Conservation (phyloP, 2,888 invertebrate species). For the Acleris literana region DNA sequence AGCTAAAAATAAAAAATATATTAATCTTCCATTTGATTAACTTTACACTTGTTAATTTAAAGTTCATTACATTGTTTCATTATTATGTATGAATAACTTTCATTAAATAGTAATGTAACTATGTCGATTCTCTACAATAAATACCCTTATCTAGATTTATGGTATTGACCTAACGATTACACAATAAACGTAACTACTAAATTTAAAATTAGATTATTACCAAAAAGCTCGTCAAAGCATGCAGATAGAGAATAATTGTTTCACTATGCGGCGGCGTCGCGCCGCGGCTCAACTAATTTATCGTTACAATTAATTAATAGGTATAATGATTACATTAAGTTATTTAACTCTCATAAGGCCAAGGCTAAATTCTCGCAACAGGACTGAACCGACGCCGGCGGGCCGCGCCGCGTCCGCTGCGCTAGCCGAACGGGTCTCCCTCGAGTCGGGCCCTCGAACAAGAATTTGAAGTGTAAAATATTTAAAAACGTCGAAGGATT, state of each 20-base stretch:
- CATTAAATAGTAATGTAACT: constrained; percentile 78
- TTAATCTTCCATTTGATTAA: constrained; percentile 78
- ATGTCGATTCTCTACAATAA: constrained; percentile 80
- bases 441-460: constrained; percentile 30
- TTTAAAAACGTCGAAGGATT: constrained; percentile 37
- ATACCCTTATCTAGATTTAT: constrained; percentile 81
- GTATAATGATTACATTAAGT: constrained; percentile 78
- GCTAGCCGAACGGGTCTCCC: constrained; percentile 19
- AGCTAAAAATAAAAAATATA: constrained; percentile 84
- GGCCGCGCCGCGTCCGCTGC: constrained; percentile 65
- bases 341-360: constrained; percentile 83
- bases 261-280: constrained; percentile 75
- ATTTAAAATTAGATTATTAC: constrained; percentile 82
- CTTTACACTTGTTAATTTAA: constrained; percentile 73
- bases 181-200: constrained; percentile 81
- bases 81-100: constrained; percentile 79
- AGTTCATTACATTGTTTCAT: constrained; percentile 74
- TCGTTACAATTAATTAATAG: constrained; percentile 65
- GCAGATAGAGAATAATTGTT: constrained; percentile 80
- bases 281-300: constrained; percentile 64
- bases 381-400: constrained; percentile 73
- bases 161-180: constrained; percentile 79
- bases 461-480: constrained; percentile 37
- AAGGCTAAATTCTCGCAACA: constrained; percentile 84
- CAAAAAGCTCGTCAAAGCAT: constrained; percentile 84